Conservation (phyloP, 2,888 invertebrate species). For the Phengaris arion region DNA sequence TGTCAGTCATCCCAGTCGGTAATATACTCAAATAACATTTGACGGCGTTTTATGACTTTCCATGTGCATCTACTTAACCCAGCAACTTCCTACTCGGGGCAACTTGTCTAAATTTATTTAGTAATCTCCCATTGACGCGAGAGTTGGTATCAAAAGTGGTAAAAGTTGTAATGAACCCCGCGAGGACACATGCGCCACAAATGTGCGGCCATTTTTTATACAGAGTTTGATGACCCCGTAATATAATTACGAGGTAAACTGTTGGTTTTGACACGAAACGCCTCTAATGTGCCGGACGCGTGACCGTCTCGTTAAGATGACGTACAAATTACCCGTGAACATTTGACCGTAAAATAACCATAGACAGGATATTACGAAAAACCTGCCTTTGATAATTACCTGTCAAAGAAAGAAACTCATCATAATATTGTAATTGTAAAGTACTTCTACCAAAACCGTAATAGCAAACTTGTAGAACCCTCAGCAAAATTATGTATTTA, state of each 20-base stretch:
- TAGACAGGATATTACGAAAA: neutral
- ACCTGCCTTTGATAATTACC: neutral
- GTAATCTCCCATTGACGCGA: conserved; percentile 19
- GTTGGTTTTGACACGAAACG: conserved; percentile 38
- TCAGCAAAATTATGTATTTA: neutral
- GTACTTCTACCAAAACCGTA: no score
- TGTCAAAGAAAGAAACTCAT: neutral
- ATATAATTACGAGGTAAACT: conserved; percentile 51
- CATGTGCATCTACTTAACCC: conserved; percentile 23
- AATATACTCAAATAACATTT: neutral
- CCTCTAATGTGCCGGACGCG: conserved; percentile 44
- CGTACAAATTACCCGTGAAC: conserved; percentile 14
- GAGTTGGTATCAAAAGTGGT: conserved; percentile 33
- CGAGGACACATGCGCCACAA: conserved; percentile 56
- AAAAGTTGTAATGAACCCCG: conserved; percentile 38
- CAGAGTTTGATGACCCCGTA: conserved; percentile 36
- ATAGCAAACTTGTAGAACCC: no score
- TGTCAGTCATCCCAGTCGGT: neutral
- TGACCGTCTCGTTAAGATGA: conserved; percentile 39
- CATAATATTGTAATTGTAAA: no score
- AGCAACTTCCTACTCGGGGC: conserved; percentile 14
- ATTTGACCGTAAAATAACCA: conserved; percentile 15
- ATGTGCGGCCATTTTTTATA: conserved; percentile 60
- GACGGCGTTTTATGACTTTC: conserved; percentile 24
- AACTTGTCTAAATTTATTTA: conserved; percentile 29